Evolutionary conservation across 2,113 vertebrate species (phyloP).

Genomic region (Bubo blakistoni): DNA sequence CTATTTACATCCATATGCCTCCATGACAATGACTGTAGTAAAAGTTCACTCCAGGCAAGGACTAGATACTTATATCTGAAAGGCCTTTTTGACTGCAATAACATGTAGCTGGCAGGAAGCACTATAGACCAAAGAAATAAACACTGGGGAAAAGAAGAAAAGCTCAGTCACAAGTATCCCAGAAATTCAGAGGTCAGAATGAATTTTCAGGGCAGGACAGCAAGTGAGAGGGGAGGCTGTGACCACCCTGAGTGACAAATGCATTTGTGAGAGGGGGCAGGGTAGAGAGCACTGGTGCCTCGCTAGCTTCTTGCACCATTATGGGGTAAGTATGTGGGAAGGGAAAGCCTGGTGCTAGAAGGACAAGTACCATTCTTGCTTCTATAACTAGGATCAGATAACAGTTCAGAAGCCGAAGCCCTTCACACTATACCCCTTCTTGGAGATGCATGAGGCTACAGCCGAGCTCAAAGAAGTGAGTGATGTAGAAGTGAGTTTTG

Average conservation of each 20-base stretch:
- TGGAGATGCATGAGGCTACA: background rate
- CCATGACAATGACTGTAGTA: background rate
- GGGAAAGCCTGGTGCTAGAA: accelerated
- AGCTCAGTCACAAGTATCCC: background rate
- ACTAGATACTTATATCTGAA: background rate
- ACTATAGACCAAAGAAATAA: background rate
- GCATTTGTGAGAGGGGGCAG: background rate
- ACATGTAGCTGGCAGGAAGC: background rate
- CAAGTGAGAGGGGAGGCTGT: background rate
- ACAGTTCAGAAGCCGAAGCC: background rate
- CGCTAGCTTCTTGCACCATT: accelerated
- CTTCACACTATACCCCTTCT: accelerated
- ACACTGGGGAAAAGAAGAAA: background rate
- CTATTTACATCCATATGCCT: background rate
- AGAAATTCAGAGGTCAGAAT: background rate
- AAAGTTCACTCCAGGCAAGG: background rate
- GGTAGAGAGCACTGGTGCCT: background rate
- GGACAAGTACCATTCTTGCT: background rate
- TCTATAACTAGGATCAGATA: background rate
- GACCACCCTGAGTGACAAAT: background rate
- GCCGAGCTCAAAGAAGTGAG: background rate
- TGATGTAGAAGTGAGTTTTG: background rate
- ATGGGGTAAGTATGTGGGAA: accelerated
- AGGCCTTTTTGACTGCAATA: background rate
- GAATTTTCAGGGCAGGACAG: background rate